phyloP scores from a whole-genome alignment of 2,797 vertebrate species.

The Lutjanus campechanus region DNA sequence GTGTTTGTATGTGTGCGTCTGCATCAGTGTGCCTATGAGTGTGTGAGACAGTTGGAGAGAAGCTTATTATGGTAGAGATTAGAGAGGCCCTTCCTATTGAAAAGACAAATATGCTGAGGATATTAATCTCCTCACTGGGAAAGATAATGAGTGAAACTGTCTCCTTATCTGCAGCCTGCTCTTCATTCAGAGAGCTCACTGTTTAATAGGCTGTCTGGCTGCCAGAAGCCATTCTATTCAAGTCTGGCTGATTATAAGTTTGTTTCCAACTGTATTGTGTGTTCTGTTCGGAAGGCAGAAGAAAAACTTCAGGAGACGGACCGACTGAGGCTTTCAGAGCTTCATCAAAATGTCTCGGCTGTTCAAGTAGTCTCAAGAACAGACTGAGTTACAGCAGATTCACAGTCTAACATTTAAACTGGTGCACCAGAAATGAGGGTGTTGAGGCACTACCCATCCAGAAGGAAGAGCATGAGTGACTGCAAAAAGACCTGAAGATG shows the following conservation, averaged over 20 bases:
- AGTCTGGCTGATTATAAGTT: conserved; percentile 18
- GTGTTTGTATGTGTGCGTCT: conserved; percentile 12
- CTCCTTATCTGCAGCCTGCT: conserved; percentile 43
- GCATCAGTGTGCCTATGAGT: conserved; percentile 4
- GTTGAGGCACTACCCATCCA: too few relatives aligned
- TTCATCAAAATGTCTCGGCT: not conserved
- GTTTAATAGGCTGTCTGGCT: conserved; percentile 38
- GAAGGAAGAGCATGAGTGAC: not conserved
- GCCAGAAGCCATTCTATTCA: conserved; percentile 7
- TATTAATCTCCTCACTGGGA: conserved; percentile 54
- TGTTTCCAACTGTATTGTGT: conserved; percentile 19
- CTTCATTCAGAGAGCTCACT: conserved; percentile 26
- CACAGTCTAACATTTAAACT: too few relatives aligned
- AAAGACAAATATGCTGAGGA: conserved; percentile 50
- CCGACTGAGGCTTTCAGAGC: not conserved
- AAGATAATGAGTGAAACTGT: conserved; percentile 50
- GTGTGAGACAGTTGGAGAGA: conserved; percentile 16
- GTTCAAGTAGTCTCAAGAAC: not conserved
- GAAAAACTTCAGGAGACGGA: not conserved
- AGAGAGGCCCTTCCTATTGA: conserved; percentile 40
- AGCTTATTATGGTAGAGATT: conserved; percentile 48
- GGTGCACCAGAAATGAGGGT: not conserved
- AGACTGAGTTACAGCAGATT: not conserved
- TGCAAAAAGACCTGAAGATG: not conserved
- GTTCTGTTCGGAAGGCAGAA: not conserved